phyloP scores from a whole-genome alignment of 2,888 invertebrate genomes.

The Acanthopleura granulata region DNA sequence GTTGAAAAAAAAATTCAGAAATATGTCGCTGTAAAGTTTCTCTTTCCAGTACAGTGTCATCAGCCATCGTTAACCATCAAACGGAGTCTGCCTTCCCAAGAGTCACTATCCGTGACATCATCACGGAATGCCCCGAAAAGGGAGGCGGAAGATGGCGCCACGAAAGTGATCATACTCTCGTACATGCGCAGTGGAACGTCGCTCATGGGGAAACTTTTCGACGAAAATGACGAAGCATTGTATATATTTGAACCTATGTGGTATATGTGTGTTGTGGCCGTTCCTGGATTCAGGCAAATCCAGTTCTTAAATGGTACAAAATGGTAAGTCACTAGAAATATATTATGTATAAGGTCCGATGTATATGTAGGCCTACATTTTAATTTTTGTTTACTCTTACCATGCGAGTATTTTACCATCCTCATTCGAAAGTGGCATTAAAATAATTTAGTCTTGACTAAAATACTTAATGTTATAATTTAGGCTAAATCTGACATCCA shows the following conservation, averaged over 20 bases:
- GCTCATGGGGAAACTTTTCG: not conserved
- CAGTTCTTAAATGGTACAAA: conserved; percentile 2
- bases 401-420: not conserved
- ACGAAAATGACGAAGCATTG: not conserved
- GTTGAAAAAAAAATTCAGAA: too few species aligned
- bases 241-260: conserved; percentile 16
- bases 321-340: conserved; percentile 1
- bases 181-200: conserved; percentile 17
- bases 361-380: too few species aligned
- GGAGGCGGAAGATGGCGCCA: not conserved
- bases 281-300: not conserved
- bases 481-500: too few species aligned
- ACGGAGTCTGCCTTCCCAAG: too few species aligned
- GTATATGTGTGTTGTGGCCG: not conserved
- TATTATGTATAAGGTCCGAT: too few species aligned
- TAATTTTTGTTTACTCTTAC: too few species aligned
- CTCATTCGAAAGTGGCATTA: not conserved
- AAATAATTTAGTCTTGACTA: too few species aligned
- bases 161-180: conserved; percentile 4
- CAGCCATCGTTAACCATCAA: too few species aligned
- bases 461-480: too few species aligned
- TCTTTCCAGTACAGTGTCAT: too few species aligned
- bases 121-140: not conserved
- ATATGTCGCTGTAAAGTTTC: too few species aligned
- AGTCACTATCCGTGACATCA: too few species aligned